These are phyloP conservation scores for Crax fasciolata DNA, from an alignment of 2,797 vertebrate species.

Conservation along the genomic window DNA sequence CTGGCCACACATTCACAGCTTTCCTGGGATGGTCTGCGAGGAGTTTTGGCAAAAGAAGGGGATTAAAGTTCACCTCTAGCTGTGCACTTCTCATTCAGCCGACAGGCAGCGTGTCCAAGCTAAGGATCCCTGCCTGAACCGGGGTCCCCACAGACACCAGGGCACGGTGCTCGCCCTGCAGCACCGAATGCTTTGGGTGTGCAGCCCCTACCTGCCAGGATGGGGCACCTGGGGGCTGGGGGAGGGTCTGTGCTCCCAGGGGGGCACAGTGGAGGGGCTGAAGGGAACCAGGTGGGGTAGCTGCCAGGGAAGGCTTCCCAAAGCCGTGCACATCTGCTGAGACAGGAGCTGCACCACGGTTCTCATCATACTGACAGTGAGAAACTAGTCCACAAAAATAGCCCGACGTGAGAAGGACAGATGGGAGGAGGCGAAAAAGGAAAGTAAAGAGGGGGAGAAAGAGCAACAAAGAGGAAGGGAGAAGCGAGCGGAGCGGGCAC, in stretches of 20 bases:
- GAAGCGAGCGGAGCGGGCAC: not conserved
- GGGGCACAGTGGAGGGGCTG: not conserved
- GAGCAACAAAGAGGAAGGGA: constrained; percentile 1
- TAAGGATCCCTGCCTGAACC: not conserved
- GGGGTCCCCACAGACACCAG: not conserved
- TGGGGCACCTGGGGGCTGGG: not conserved
- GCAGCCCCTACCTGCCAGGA: not conserved
- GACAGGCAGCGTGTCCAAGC: not conserved
- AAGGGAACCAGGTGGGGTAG: not conserved
- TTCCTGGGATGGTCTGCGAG: not conserved
- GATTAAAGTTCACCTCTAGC: not conserved
- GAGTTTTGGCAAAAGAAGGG: not conserved
- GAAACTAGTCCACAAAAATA: constrained; percentile 59
- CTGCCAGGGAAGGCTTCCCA: not conserved
- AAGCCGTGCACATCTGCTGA: not conserved
- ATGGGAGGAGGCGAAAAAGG: constrained; percentile 60
- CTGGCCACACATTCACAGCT: rapidly evolving
- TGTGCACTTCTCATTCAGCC: not conserved
- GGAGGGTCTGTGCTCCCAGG: not conserved
- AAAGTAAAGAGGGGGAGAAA: constrained; percentile 58
- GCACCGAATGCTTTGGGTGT: not conserved
- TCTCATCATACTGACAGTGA: constrained; percentile 55
- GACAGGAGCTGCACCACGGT: constrained; percentile 21
- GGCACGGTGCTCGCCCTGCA: constrained; percentile 5
- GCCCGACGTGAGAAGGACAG: constrained; percentile 67